Base-by-base conservation (phyloP, 1,140 invertebrate genomes). In the Mylabris phalerata region DNA sequence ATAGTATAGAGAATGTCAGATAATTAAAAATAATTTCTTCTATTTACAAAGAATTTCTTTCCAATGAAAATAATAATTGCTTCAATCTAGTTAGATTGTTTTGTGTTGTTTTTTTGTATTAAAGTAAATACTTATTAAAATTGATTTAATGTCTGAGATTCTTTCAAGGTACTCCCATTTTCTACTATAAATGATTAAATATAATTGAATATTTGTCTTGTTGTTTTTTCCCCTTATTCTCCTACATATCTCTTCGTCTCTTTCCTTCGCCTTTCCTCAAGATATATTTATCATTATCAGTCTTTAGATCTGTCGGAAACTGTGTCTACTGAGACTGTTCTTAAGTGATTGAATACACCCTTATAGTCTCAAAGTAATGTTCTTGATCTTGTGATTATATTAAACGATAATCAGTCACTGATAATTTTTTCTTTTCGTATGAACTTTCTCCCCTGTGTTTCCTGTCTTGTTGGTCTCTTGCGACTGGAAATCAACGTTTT, bases 211-310 rank as follows among this genome's bases (percentile, higher is more conserved):
- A 46, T 59, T 48, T 48, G 41, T 59, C 57, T 51, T 48, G 57
- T 44, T 54, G 51, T 59, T 52, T 50, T 59, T 59, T 54, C 44
- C 57, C 47, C 51, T 19, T 19, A 19, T 19, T 19, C 19, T 19
- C 19, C 19, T 19, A 19, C 19, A 1, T 19, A 19, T 19, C 1
- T 19, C 19, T 19, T 19, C 19, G 19, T 19, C 32, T 32, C 32
- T 4, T 32, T 7, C 7, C 7, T 32, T 7, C 32, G 7, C 32
- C 7, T 32, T 42, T 42, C 41, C 41, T 42, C 11, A 11, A 42
- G 50, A 55, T 50, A 38, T 59, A 59, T 59, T 59, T 59, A 59
- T 59, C 57, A 59, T 59, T 59, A 59, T 59, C 57, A 59, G 50
- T 59, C 57, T 59, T 52, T 50, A 44, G 38, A 52, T 59, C 50